A percentile compares a stretch with the other conserved stretches of the same genome.
phyloP scores from a whole-genome alignment of 2,888 invertebrate genomes.

The Phoenoteleia sp. region DNA sequence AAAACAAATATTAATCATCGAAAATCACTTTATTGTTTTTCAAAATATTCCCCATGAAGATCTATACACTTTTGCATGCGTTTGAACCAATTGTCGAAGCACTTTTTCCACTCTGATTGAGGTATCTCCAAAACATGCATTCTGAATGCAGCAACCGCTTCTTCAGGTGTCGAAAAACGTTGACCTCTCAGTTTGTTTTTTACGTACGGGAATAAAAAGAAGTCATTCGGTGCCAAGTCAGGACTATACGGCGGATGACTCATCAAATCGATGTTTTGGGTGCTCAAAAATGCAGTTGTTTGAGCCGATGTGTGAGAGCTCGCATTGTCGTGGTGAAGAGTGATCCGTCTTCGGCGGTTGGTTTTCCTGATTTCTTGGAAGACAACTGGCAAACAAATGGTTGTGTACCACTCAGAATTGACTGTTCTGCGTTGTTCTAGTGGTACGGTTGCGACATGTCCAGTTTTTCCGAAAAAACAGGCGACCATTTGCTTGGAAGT shows the following conservation, averaged over 20 bases:
- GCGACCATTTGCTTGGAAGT: constrained; percentile 70
- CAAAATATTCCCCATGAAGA: neutral
- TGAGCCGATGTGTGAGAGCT: neutral
- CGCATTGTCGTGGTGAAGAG: constrained; percentile 2
- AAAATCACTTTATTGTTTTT: neutral
- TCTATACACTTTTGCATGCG: constrained; percentile 9
- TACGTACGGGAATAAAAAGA: neutral
- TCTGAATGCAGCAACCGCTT: neutral
- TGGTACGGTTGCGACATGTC: constrained; percentile 51
- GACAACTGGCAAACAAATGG: constrained; percentile 12
- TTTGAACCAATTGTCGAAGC: constrained; percentile 75
- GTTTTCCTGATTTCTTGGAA: constrained; percentile 1
- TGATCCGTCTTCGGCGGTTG: neutral
- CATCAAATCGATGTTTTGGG: too few species aligned
- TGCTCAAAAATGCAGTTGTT: too few species aligned
- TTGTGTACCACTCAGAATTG: constrained; percentile 4
- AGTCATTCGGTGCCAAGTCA: too few species aligned
- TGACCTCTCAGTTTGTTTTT: neutral
- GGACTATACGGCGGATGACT: too few species aligned
- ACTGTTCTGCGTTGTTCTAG: neutral
- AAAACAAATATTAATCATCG: neutral
- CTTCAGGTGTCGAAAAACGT: neutral
- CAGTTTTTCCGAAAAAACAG: constrained; percentile 42
- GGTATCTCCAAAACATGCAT: neutral
- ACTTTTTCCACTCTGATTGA: constrained; percentile 56